Conservation (phyloP, 2,888 invertebrate genomes). For the Ichneumoninae sp. region DNA sequence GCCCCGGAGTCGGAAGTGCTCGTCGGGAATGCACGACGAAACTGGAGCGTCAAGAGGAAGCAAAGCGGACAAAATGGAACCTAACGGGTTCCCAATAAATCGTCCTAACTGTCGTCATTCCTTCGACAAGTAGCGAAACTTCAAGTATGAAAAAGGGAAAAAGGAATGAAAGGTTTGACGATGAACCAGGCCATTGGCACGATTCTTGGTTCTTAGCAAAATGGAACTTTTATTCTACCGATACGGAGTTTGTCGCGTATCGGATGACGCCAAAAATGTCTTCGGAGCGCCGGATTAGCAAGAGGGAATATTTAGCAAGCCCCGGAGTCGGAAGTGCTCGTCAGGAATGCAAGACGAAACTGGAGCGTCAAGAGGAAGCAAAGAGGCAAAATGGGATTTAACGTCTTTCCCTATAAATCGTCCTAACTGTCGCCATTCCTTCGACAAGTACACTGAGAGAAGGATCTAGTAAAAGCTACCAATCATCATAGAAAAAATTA, state of each 20-base stretch:
- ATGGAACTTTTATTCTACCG: neutral
- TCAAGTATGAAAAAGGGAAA: too few species aligned
- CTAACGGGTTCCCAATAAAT: too few species aligned
- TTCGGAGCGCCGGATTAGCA: conserved; percentile 20
- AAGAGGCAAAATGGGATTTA: conserved; percentile 23
- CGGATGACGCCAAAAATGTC: conserved; percentile 17
- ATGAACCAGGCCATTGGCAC: neutral
- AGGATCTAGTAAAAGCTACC: too few species aligned
- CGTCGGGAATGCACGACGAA: conserved; percentile 49
- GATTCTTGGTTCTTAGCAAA: neutral
- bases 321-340: conserved; percentile 25
- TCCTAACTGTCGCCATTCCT: too few species aligned
- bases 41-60: conserved; percentile 38
- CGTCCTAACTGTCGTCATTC: too few species aligned
- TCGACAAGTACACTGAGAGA: too few species aligned
- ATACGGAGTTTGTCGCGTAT: neutral
- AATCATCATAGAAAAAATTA: too few species aligned
- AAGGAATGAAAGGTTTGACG: too few species aligned
- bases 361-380: conserved; percentile 45
- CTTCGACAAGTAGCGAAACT: too few species aligned
- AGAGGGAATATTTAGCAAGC: conserved; percentile 44
- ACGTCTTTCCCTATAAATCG: too few species aligned
- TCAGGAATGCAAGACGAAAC: conserved; percentile 53
- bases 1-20: conserved; percentile 4
- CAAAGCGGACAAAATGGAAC: conserved; percentile 19